phyloP scores from a whole-genome alignment of 2,888 invertebrate species.

The Leucania comma region DNA sequence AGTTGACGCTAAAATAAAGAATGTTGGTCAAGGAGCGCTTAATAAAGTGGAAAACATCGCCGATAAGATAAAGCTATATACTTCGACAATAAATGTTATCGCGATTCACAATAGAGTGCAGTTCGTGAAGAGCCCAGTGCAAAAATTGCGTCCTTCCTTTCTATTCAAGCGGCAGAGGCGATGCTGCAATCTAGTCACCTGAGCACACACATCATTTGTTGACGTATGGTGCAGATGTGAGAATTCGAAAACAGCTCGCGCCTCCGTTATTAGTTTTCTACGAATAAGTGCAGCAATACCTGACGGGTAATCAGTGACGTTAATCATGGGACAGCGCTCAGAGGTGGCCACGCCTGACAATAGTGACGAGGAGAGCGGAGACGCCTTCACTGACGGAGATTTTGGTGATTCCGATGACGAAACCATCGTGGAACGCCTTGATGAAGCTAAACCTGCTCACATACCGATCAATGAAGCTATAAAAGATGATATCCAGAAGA shows the following conservation, averaged over 20 bases:
- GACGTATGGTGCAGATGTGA: conserved; percentile 72
- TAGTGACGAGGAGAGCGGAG: conserved; percentile 86
- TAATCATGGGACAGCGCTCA: conserved; percentile 80
- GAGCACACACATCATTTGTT: conserved; percentile 69
- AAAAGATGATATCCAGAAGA: conserved; percentile 75
- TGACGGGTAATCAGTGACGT: conserved; percentile 65
- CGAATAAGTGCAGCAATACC: conserved; percentile 72
- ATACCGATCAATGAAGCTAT: conserved; percentile 82
- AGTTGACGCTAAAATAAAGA: conserved; percentile 73
- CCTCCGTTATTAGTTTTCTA: conserved; percentile 73
- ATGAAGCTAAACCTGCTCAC: conserved; percentile 65
- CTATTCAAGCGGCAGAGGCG: conserved; percentile 72
- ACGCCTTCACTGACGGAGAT: conserved; percentile 87
- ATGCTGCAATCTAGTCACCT: conserved; percentile 68
- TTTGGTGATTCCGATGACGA: conserved; percentile 86
- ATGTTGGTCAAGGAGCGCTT: conserved; percentile 77
- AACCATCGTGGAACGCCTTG: conserved; percentile 72
- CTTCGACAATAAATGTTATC: conserved; percentile 77
- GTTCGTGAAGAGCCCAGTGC: conserved; percentile 71
- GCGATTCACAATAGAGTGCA: conserved; percentile 73
- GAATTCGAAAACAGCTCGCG: conserved; percentile 77
- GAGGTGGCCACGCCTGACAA: conserved; percentile 82
- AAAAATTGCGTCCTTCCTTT: conserved; percentile 82
- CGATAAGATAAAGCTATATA: conserved; percentile 83
- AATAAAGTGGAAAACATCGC: conserved; percentile 81